A percentile compares a stretch with the other conserved stretches of the same genome.
phyloP scores from a whole-genome alignment of 2,113 vertebrate species.

The Neofelis nebulosa region DNA sequence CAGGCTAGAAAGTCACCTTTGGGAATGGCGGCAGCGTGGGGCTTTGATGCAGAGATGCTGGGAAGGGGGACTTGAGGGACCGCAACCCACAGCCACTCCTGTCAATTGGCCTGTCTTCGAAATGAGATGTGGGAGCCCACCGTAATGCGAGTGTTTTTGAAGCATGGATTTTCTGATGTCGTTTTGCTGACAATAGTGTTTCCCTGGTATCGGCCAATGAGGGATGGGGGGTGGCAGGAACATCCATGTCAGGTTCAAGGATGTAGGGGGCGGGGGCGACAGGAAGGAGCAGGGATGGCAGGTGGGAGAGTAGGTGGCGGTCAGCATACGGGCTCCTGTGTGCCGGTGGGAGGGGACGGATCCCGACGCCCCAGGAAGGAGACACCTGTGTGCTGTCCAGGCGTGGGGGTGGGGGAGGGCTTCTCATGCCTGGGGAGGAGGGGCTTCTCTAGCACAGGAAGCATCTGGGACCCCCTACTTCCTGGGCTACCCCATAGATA shows the following conservation, averaged over 20 bases:
- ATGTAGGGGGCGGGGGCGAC: accelerated
- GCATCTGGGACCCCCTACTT: accelerated
- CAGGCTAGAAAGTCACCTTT: too few relatives aligned
- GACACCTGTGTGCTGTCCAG: too few relatives aligned
- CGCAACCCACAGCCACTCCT: not conserved
- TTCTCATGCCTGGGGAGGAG: not conserved
- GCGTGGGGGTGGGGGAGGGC: not conserved
- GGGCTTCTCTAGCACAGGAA: not conserved
- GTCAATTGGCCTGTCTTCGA: not conserved
- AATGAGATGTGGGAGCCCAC: not conserved
- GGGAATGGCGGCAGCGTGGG: too few relatives aligned
- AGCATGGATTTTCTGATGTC: not conserved
- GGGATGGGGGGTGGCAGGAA: accelerated
- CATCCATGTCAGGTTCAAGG: accelerated
- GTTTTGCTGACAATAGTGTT: not conserved
- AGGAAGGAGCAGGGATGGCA: too few relatives aligned
- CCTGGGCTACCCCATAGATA: not conserved
- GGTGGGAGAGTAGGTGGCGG: not conserved
- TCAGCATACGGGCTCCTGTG: accelerated
- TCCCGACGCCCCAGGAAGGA: not conserved
- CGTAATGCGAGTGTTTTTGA: accelerated
- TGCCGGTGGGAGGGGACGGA: not conserved
- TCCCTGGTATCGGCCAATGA: not conserved
- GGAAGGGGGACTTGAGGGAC: not conserved
- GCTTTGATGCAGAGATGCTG: not conserved